Base-by-base conservation (phyloP, 2,888 invertebrate genomes). In the Agriopis marginaria region DNA sequence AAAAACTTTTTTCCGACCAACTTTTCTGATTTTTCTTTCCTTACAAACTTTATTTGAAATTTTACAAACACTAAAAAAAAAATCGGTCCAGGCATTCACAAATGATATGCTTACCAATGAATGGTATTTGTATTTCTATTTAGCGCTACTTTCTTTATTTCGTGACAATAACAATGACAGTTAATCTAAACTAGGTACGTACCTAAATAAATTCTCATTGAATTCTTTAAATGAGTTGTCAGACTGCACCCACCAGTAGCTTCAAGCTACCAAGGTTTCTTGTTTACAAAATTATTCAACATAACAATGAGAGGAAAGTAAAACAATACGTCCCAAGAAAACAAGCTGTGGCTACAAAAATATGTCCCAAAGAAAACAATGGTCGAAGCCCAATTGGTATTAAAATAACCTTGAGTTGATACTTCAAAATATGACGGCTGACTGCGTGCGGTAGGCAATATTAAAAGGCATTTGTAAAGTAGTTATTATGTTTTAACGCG, bases 351-450 rank as follows among this genome's bases (percentile, higher is more conserved):
- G 72, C 77, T 77, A 82, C 82, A 77, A 86, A 85, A 87, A 87
- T 86, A 85, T 88, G 89, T 90, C 88, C 84, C 82, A 87, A 90
- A 85, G 88, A 89, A 91, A 92, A 92, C 91, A 92, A 89, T 90
- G 89, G 85, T 75, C 78, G 80, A 84, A 83, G 86, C 84, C 85
- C 83, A 80, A 82, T 81, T 82, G 80, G 84, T 84, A 86, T 89
- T 89, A 89, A 90, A 91, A 89, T 89, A 91, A 89, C 84, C 86
- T 84, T 84, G 88, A 59, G 88, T 86, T 82, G 88, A 81, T 86
- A 88, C 90, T 92, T 89, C 75, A 92, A 88, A 89, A 86, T 84
- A 86, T 90, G 87, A 83, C 88, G 82, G 83, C 83, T 89, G 87
- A 87, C 84, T 82, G 86, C 80, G 82, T 89, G 92, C 89, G 92